Evolutionary conservation across 2,888 invertebrate genomes (phyloP).

Genomic region (Cosmia pyralina): DNA sequence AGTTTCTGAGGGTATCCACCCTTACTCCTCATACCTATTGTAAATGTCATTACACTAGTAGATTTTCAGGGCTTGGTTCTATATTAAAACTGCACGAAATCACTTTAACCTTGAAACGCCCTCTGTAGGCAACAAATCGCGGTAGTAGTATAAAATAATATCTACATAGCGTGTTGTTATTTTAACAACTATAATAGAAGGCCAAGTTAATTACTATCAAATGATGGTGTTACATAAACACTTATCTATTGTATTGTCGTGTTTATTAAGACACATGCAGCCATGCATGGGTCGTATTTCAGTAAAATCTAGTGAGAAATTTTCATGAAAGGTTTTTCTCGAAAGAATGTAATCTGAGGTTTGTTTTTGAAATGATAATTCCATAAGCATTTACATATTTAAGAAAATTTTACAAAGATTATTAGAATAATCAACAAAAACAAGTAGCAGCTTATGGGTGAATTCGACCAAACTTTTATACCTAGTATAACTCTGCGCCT

Average conservation of each 20-base stretch:
- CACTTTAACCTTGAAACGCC: slow-evolving; percentile 31
- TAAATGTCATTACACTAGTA: too few relatives aligned
- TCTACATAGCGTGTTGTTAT: slow-evolving; percentile 21
- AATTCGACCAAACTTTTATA: too few relatives aligned
- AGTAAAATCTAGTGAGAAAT: slow-evolving; percentile 14
- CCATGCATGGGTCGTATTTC: slow-evolving; percentile 25
- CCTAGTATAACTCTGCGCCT: too few relatives aligned
- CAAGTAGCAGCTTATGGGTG: background rate
- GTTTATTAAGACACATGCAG: slow-evolving; percentile 48
- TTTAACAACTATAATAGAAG: slow-evolving; percentile 41
- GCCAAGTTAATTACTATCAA: slow-evolving; percentile 49
- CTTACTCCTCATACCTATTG: too few relatives aligned
- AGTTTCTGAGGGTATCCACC: background rate
- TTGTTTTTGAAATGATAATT: background rate
- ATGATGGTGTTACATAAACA: slow-evolving; percentile 46
- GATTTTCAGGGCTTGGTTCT: background rate
- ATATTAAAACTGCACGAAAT: background rate
- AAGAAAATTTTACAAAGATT: background rate
- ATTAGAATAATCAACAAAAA: background rate
- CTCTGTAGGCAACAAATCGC: slow-evolving; percentile 31
- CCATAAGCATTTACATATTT: background rate
- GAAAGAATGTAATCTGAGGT: background rate
- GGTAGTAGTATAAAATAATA: slow-evolving; percentile 20
- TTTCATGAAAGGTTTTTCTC: background rate
- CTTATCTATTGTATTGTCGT: slow-evolving; percentile 32